A percentile compares a stretch with the other conserved stretches of the same genome.
These are phyloP conservation scores for Numida meleagris DNA, from an alignment of 2,113 vertebrate species.

Conservation along the genomic window DNA sequence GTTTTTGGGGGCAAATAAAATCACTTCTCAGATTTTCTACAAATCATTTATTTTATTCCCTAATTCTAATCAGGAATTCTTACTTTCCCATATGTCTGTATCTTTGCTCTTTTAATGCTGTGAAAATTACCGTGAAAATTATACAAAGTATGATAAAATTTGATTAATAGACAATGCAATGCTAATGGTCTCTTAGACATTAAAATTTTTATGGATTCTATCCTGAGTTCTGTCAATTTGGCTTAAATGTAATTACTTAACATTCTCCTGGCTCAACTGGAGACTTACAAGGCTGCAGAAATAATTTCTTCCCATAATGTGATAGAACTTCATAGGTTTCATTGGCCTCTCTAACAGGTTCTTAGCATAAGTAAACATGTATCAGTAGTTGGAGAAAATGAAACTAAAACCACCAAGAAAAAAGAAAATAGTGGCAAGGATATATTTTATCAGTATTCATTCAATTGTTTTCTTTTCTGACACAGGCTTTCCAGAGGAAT, in stretches of 20 bases:
- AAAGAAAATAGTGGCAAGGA: neutral
- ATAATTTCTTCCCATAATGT: neutral
- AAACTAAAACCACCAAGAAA: neutral
- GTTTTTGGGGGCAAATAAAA: neutral
- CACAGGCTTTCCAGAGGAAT: constrained; percentile 91
- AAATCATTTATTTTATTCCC: neutral
- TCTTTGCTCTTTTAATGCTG: neutral
- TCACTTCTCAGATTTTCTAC: neutral
- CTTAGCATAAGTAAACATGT: neutral
- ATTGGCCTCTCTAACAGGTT: neutral
- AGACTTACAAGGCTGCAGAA: neutral
- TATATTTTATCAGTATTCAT: neutral
- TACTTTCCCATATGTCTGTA: neutral
- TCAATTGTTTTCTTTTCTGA: constrained; percentile 11
- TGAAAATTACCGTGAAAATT: neutral
- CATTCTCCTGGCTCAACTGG: neutral
- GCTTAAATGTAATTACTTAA: neutral
- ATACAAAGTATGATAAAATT: neutral
- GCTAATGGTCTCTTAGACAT: neutral
- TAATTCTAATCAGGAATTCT: neutral
- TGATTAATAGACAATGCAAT: neutral
- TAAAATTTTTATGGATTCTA: neutral
- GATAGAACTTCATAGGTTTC: neutral
- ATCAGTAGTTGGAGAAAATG: neutral
- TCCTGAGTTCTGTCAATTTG: neutral